Percentiles rank a stretch among this genome's conserved stretches.
These are phyloP conservation scores for Ochropacha duplaris DNA, from an alignment of 2,888 invertebrate species.

Conservation along the genomic window DNA sequence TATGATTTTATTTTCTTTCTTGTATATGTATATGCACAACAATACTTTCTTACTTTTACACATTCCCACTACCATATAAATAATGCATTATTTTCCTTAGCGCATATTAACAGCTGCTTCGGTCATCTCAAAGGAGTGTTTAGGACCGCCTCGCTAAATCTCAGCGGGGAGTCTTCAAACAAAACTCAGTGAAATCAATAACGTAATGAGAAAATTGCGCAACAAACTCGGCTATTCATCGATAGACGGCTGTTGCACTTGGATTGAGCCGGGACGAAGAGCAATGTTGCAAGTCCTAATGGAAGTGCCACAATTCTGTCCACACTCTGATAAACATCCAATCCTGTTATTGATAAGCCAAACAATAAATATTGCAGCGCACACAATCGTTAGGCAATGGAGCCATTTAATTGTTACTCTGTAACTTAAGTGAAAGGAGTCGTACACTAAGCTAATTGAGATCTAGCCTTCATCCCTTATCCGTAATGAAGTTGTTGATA, in stretches of 20 bases:
- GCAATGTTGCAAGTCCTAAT: conserved; percentile 37
- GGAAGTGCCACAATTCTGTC: conserved; percentile 22
- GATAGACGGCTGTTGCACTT: conserved; percentile 40
- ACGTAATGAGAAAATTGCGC: conserved; percentile 78
- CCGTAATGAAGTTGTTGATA: not conserved
- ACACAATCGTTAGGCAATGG: not conserved
- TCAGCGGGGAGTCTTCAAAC: conserved; percentile 66
- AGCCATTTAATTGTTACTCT: not conserved
- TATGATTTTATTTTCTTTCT: no score
- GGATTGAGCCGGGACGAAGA: conserved; percentile 21
- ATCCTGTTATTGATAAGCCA: conserved; percentile 4
- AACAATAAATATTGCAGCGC: not conserved
- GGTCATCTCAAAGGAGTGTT: conserved; percentile 8
- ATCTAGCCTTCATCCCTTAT: conserved; percentile 1
- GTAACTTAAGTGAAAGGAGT: not conserved
- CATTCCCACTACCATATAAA: not conserved
- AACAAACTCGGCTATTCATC: conserved; percentile 55
- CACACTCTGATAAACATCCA: conserved; percentile 3
- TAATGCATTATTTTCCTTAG: not conserved
- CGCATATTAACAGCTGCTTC: conserved; percentile 2
- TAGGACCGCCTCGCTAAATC: conserved; percentile 38
- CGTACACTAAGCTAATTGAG: not conserved
- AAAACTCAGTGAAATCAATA: conserved; percentile 76
- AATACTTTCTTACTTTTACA: not conserved
- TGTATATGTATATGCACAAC: no score